Percentiles rank a stretch among this genome's conserved stretches.
Conservation (phyloP, 2,113 vertebrate species). For the Burhinus bistriatus region DNA sequence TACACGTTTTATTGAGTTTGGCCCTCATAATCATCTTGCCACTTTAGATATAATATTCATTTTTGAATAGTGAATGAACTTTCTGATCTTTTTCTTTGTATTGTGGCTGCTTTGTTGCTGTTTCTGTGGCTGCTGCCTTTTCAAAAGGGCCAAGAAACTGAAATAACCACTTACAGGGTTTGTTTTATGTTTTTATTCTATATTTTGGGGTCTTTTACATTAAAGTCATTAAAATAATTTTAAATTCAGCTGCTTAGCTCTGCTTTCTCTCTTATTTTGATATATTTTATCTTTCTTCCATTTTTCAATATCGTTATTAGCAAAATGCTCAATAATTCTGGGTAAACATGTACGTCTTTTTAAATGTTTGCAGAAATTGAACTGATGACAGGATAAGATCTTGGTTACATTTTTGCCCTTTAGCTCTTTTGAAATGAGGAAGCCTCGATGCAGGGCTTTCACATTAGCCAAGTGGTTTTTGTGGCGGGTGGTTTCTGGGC, state of each 20-base stretch:
- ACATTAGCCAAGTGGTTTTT: not conserved
- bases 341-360: not conserved
- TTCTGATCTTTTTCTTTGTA: not conserved
- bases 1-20: not conserved
- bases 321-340: not conserved
- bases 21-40: not conserved
- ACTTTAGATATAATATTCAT: not conserved
- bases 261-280: not conserved
- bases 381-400: not conserved
- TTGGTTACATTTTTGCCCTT: not conserved
- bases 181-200: not conserved
- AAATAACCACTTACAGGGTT: not conserved
- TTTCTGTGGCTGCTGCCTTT: rapidly evolving
- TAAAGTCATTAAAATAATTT: not conserved
- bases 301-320: not conserved
- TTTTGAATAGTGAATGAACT: not conserved
- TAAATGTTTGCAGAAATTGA: not conserved
- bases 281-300: not conserved
- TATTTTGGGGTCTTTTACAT: not conserved
- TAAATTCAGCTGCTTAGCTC: not conserved
- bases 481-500: not conserved
- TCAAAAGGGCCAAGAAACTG: not conserved
- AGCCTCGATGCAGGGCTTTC: not conserved
- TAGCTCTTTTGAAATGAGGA: not conserved
- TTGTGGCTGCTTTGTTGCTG: rapidly evolving